phyloP scores from a whole-genome alignment of 2,797 vertebrate genomes.

The Emydoidea blandingii region DNA sequence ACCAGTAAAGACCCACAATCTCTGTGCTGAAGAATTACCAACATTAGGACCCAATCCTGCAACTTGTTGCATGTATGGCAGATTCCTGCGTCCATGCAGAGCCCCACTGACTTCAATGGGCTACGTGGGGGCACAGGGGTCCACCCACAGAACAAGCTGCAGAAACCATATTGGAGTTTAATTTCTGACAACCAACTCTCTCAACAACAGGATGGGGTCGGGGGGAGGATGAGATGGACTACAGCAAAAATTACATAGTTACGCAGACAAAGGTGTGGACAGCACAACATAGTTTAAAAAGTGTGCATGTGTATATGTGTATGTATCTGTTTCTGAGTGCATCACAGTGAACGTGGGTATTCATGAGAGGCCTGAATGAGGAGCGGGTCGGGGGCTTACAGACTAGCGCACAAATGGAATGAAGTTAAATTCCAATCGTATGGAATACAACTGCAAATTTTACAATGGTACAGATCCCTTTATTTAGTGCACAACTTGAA shows the following conservation, averaged over 20 bases:
- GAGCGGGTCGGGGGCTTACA: background rate
- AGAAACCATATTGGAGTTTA: background rate
- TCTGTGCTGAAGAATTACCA: background rate
- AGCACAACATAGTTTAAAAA: background rate
- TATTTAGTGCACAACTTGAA: background rate
- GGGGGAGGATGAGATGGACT: background rate
- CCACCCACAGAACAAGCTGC: background rate
- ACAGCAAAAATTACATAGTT: background rate
- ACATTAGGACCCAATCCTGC: background rate
- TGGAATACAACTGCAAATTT: background rate
- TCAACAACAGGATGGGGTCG: background rate
- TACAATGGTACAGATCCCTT: background rate
- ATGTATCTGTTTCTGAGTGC: background rate
- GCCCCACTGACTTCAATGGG: background rate
- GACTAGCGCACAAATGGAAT: background rate
- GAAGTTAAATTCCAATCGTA: background rate
- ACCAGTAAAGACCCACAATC: background rate
- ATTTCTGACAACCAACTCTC: background rate
- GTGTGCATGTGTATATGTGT: background rate
- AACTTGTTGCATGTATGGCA: background rate
- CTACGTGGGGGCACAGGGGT: background rate
- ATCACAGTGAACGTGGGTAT: background rate
- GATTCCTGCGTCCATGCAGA: background rate
- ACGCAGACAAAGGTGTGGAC: background rate
- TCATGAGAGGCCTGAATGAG: rapidly evolving